Conservation (phyloP, 2,113 vertebrate genomes). For the Carassius gibelio region DNA sequence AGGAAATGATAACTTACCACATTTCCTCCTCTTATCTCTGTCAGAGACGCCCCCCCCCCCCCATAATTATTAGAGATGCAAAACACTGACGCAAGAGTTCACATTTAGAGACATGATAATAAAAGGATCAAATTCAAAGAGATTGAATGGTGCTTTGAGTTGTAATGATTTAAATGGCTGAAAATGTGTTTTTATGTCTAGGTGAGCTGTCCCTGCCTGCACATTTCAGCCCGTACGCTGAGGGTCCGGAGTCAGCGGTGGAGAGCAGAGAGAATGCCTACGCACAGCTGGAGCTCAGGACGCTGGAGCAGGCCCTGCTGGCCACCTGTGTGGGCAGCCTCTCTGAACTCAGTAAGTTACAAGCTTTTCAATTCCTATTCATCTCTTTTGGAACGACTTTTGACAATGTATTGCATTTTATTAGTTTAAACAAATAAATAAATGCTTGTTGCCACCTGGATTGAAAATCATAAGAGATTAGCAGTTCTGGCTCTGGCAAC, state of each 20-base stretch:
- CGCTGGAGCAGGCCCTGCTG: slow-evolving; percentile 88
- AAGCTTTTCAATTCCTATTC: neutral
- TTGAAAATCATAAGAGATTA: neutral
- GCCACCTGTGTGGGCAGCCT: slow-evolving; percentile 92
- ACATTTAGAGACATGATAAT: neutral
- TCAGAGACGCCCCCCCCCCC: neutral
- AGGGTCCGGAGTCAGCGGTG: slow-evolving; percentile 61
- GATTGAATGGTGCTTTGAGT: neutral
- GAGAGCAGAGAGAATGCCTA: slow-evolving; percentile 83
- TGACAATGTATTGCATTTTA: neutral
- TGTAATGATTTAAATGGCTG: slow-evolving; percentile 43
- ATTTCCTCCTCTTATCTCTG: slow-evolving; percentile 49
- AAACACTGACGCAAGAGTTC: neutral
- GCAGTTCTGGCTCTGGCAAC: neutral
- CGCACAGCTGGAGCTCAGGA: slow-evolving; percentile 87
- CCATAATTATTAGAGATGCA: neutral
- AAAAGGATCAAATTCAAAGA: neutral
- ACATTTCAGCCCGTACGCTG: slow-evolving; percentile 83
- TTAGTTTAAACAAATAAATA: neutral
- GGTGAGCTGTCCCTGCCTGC: slow-evolving; percentile 89
- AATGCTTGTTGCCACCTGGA: neutral
- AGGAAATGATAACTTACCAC: slow-evolving; percentile 35
- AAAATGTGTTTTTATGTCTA: slow-evolving; percentile 72
- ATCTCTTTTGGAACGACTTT: neutral
- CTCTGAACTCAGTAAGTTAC: slow-evolving; percentile 89